These are phyloP conservation scores for Phytoseiulus persimilis DNA, from an alignment of 2,888 invertebrate species.

Conservation along the genomic window DNA sequence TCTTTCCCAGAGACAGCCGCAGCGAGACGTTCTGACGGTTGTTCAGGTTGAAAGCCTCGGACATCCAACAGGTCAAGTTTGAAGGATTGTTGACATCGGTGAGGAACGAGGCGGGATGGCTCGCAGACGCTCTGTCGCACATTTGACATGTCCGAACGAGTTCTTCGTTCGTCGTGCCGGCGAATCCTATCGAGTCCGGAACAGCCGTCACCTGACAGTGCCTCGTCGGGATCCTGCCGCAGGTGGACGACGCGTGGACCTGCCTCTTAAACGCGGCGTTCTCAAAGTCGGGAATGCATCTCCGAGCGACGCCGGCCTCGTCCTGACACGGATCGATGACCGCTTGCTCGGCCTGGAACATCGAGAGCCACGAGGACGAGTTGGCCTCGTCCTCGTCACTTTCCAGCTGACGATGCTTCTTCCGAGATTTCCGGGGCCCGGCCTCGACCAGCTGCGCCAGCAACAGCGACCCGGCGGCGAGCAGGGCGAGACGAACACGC, in stretches of 20 bases:
- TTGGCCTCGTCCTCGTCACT: conserved; percentile 23
- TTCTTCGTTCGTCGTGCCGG: conserved; percentile 61
- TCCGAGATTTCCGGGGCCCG: conserved; percentile 18
- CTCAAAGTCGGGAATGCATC: conserved; percentile 89
- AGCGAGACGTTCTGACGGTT: conserved; percentile 20
- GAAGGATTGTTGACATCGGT: conserved; percentile 84
- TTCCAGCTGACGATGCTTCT: conserved; percentile 15
- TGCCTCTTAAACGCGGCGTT: conserved; percentile 83
- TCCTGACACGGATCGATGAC: conserved; percentile 48
- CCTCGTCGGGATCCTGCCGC: conserved; percentile 59
- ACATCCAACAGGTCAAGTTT: conserved; percentile 91
- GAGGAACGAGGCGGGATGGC: conserved; percentile 65
- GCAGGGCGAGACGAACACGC: neutral
- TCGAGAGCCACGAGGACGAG: conserved; percentile 18
- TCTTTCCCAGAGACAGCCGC: conserved; percentile 62
- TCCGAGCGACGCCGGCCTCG: conserved; percentile 55
- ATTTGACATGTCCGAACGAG: conserved; percentile 57
- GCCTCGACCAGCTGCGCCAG: neutral
- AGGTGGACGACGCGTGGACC: conserved; percentile 89
- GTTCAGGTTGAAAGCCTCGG: conserved; percentile 60
- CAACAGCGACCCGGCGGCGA: neutral
- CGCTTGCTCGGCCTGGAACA: conserved; percentile 33
- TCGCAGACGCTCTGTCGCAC: conserved; percentile 59
- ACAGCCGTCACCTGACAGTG: conserved; percentile 21
- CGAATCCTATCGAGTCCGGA: conserved; percentile 66